Evolutionary conservation across 2,888 invertebrate genomes (phyloP).

Genomic region (Anthophora plumipes): DNA sequence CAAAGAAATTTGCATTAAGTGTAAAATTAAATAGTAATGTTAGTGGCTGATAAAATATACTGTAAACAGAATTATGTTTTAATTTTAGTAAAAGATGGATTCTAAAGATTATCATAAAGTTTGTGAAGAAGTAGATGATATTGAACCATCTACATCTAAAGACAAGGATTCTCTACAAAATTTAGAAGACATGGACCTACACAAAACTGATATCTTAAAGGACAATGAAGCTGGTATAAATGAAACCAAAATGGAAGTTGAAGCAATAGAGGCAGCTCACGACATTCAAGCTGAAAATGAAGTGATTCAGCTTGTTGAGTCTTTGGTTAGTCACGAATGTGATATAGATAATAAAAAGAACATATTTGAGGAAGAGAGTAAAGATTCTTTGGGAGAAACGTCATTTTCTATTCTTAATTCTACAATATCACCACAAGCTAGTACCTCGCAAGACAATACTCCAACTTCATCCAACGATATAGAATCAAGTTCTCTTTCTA

Average conservation of each 20-base stretch:
- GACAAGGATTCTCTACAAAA: not conserved
- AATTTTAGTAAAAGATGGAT: slow-evolving; percentile 25
- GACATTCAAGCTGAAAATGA: slow-evolving; percentile 12
- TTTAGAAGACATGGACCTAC: not conserved
- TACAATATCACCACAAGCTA: slow-evolving; percentile 28
- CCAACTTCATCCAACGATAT: slow-evolving; percentile 22
- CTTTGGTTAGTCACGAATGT: slow-evolving; percentile 17
- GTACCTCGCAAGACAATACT: slow-evolving; percentile 52
- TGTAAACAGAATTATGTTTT: not conserved
- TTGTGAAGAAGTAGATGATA: slow-evolving; percentile 9
- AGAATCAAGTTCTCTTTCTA: slow-evolving; percentile 23
- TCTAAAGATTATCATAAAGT: slow-evolving; percentile 22
- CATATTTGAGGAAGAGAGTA: not conserved
- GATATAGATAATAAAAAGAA: slow-evolving; percentile 22
- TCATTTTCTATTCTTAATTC: slow-evolving; percentile 23
- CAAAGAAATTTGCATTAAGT: too few relatives aligned
- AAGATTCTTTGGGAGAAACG: slow-evolving; percentile 15
- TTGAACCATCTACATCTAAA: slow-evolving; percentile 17
- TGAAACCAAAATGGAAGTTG: not conserved
- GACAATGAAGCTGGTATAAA: slow-evolving; percentile 1
- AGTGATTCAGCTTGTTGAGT: slow-evolving; percentile 12
- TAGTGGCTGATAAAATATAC: too few relatives aligned
- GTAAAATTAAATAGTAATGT: too few relatives aligned
- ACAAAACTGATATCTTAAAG: not conserved
- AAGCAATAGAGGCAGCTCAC: not conserved